Evolutionary conservation across 2,888 invertebrate species (phyloP).

Genomic region (Diabrotica balteata): DNA sequence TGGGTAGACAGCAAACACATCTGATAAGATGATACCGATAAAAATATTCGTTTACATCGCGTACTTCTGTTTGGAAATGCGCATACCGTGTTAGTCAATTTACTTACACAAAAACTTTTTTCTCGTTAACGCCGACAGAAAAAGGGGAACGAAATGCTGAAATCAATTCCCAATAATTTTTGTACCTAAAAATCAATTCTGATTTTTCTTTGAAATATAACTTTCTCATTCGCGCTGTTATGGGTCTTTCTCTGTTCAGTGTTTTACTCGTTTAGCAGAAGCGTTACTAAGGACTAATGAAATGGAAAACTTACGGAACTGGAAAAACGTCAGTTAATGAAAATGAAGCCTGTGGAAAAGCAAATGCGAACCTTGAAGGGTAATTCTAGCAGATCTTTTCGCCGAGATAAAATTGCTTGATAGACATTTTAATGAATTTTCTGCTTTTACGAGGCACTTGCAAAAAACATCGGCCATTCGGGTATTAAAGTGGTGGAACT

Average conservation of each 20-base stretch:
- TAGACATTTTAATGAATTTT: slow-evolving; percentile 22
- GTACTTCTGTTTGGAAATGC: too few relatives aligned
- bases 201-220: not conserved
- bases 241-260: slow-evolving; percentile 1
- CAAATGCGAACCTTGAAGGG: slow-evolving; percentile 19
- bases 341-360: slow-evolving; percentile 27
- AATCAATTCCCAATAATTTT: not conserved
- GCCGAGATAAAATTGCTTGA: slow-evolving; percentile 20
- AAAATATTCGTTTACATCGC: too few relatives aligned
- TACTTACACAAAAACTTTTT: too few relatives aligned
- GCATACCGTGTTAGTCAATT: too few relatives aligned
- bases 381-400: slow-evolving; percentile 25
- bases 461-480: not conserved
- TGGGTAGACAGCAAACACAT: too few relatives aligned
- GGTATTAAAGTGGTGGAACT: too few relatives aligned
- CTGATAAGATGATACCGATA: too few relatives aligned
- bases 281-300: slow-evolving; percentile 25
- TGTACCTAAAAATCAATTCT: not conserved
- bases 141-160: not conserved
- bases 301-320: slow-evolving; percentile 36
- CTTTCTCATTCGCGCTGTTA: not conserved
- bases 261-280: slow-evolving; percentile 14
- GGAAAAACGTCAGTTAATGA: slow-evolving; percentile 31
- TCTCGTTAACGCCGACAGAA: not conserved
- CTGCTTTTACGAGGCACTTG: not conserved